These are phyloP conservation scores for Falco novaeseelandiae DNA, from an alignment of 2,797 vertebrate species.

Conservation along the genomic window DNA sequence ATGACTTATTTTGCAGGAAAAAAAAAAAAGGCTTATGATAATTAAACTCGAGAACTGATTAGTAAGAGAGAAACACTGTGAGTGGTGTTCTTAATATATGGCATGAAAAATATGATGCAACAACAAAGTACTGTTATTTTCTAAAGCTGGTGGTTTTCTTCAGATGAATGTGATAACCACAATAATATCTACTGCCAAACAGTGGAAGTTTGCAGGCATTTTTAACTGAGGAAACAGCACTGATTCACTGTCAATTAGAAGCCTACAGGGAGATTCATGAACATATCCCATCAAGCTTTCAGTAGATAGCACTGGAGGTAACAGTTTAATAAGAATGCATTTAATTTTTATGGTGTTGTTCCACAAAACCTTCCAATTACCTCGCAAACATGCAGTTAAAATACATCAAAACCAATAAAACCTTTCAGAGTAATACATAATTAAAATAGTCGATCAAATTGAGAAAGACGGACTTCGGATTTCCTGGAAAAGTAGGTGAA, in stretches of 20 bases:
- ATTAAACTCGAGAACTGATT: neutral
- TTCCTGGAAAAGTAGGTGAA: neutral
- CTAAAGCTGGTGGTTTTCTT: neutral
- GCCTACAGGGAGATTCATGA: neutral
- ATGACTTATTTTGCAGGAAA: neutral
- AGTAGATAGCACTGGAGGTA: neutral
- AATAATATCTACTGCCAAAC: neutral
- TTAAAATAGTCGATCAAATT: neutral
- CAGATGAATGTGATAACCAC: neutral
- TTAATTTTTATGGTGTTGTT: slow-evolving; percentile 17
- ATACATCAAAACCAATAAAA: neutral
- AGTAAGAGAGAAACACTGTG: neutral
- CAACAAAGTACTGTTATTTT: neutral
- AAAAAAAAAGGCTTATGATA: neutral
- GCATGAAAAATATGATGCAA: neutral
- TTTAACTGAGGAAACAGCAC: neutral
- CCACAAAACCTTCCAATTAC: neutral
- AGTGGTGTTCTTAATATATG: neutral
- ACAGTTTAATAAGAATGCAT: neutral
- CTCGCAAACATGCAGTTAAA: neutral
- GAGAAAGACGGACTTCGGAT: neutral
- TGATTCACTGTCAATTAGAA: neutral
- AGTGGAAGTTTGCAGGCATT: neutral
- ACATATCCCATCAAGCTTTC: neutral
- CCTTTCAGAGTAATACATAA: neutral